These are phyloP conservation scores for Carapus acus DNA, from an alignment of 2,797 vertebrate species.

Conservation along the genomic window DNA sequence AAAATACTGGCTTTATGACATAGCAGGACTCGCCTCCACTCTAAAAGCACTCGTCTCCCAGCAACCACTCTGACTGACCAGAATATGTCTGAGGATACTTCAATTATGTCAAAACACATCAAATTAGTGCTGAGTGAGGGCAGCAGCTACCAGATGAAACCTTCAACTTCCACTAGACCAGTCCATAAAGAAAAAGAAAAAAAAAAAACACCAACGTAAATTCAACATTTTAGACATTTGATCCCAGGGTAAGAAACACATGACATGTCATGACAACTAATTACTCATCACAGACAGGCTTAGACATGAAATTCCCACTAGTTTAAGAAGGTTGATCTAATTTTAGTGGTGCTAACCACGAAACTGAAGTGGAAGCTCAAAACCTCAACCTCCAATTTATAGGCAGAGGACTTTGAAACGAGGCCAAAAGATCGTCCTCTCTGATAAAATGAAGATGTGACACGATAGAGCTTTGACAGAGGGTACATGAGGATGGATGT, in stretches of 20 bases:
- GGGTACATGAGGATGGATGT: slow-evolving; percentile 2
- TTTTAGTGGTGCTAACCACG: too few species aligned
- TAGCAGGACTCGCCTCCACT: slow-evolving; percentile 27
- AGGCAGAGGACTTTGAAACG: slow-evolving; percentile 36
- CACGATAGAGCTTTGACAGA: slow-evolving; percentile 15
- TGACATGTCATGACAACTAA: too few species aligned
- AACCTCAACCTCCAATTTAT: slow-evolving; percentile 45
- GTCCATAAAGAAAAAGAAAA: background rate
- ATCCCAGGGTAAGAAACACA: too few species aligned
- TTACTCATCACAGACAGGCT: too few species aligned
- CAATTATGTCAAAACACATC: slow-evolving; percentile 15
- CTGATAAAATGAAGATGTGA: too few species aligned
- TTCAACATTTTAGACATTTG: too few species aligned
- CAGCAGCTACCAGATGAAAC: slow-evolving; percentile 5
- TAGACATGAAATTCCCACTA: too few species aligned
- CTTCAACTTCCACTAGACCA: background rate
- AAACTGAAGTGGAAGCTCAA: too few species aligned
- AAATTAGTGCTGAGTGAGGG: background rate
- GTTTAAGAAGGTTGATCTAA: too few species aligned
- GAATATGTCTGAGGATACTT: slow-evolving; percentile 8
- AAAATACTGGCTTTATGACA: slow-evolving; percentile 57
- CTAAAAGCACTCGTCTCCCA: slow-evolving; percentile 60
- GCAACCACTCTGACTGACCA: slow-evolving; percentile 32
- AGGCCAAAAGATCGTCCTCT: too few species aligned
- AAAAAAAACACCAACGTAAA: too few species aligned